Percentiles rank a stretch among this genome's conserved stretches.
phyloP scores from a whole-genome alignment of 2,113 vertebrate genomes.

The Dipodomys stephensi region DNA sequence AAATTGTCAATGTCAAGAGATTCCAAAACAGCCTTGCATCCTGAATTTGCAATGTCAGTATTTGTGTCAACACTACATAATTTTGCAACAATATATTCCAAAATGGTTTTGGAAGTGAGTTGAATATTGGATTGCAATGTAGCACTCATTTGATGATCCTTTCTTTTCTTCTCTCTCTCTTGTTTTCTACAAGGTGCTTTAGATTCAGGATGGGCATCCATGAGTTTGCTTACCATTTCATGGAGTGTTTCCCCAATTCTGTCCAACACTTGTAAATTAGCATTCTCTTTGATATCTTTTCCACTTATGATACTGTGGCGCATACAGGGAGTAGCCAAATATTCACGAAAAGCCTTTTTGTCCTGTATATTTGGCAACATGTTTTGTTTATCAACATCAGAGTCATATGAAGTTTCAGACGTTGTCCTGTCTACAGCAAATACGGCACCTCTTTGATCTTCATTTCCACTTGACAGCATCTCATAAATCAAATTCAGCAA shows the following conservation, averaged over 20 bases:
- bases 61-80: constrained; percentile 61
- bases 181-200: not conserved
- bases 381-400: not conserved
- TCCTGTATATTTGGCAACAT: constrained; percentile 23
- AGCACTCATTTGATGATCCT: not conserved
- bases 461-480: constrained; percentile 46
- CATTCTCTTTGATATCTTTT: constrained; percentile 32
- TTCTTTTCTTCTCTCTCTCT: not conserved
- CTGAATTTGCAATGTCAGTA: not conserved
- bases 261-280: constrained; percentile 66
- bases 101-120: constrained; percentile 71
- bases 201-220: not conserved
- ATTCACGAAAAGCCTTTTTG: constrained; percentile 17
- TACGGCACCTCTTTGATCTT: not conserved
- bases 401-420: not conserved
- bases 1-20: constrained; percentile 55
- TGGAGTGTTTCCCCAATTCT: constrained; percentile 68
- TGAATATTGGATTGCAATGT: constrained; percentile 52
- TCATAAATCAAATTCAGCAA: constrained; percentile 74
- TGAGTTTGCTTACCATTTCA: constrained; percentile 73
- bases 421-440: not conserved
- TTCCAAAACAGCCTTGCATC: not conserved
- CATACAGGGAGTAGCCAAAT: constrained; percentile 53
- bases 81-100: constrained; percentile 75
- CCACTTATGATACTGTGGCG: constrained; percentile 41